A percentile compares a stretch with the other conserved stretches of the same genome.
phyloP scores from a whole-genome alignment of 2,888 invertebrate species.

The Drosophila multiciliata region DNA sequence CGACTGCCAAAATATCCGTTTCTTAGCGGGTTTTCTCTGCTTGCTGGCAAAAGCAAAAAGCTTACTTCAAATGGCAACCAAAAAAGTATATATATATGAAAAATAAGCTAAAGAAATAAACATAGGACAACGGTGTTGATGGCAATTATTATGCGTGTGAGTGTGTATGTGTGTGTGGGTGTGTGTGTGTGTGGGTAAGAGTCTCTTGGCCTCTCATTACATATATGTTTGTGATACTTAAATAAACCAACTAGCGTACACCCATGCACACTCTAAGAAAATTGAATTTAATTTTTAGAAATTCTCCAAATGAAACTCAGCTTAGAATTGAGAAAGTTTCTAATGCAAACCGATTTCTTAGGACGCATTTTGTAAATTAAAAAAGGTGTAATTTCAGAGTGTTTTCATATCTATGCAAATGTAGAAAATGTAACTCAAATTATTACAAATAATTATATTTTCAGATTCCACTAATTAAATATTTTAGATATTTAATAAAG shows the following conservation, averaged over 20 bases:
- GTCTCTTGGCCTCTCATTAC: conserved; percentile 24
- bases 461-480: too few species aligned
- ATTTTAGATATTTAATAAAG: too few species aligned
- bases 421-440: too few species aligned
- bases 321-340: neutral
- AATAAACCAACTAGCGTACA: conserved; percentile 56
- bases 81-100: conserved; percentile 20
- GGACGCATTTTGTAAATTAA: too few species aligned
- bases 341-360: neutral
- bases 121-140: conserved; percentile 63
- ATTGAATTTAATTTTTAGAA: neutral
- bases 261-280: conserved; percentile 11
- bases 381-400: too few species aligned
- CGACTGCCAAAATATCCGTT: conserved; percentile 39
- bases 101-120: conserved; percentile 38
- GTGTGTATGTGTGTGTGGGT: conserved; percentile 11
- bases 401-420: too few species aligned
- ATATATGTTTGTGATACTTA: conserved; percentile 60
- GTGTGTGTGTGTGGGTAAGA: neutral
- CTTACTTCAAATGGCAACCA: conserved; percentile 58
- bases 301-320: neutral
- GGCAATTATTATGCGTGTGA: conserved; percentile 66
- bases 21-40: conserved; percentile 31
- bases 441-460: too few species aligned
- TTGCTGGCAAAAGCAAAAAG: conserved; percentile 42